Evolutionary conservation across 2,797 vertebrate species (phyloP).

Genomic region (Argyrosomus regius): DNA sequence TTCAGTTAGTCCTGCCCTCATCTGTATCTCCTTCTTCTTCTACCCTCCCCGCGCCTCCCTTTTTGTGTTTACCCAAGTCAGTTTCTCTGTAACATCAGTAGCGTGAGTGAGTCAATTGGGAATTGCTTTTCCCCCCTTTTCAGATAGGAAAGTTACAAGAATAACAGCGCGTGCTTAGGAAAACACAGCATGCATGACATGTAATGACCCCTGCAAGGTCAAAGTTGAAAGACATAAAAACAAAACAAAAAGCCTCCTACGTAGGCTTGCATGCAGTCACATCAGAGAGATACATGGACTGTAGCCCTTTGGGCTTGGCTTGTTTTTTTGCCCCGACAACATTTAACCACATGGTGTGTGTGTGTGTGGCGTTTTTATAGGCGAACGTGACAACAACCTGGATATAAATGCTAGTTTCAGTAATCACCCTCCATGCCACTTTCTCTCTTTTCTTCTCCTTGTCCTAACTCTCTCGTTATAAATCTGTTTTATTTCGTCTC

Average conservation of each 20-base stretch:
- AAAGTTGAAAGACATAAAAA: constrained; percentile 54
- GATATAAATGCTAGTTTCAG: constrained; percentile 26
- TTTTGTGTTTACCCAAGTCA: constrained; percentile 28
- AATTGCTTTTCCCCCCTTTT: constrained; percentile 48
- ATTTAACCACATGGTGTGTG: constrained; percentile 38
- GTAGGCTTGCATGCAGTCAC: constrained; percentile 24
- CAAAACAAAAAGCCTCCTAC: constrained; percentile 23
- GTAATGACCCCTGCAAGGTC: constrained; percentile 32
- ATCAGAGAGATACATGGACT: constrained; percentile 33
- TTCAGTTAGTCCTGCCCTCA: neutral
- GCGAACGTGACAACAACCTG: constrained; percentile 26
- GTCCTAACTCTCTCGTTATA: neutral
- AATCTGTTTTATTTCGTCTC: neutral
- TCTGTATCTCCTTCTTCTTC: neutral
- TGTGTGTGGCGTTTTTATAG: constrained; percentile 25
- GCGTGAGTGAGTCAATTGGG: constrained; percentile 30
- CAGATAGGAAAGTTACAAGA: constrained; percentile 52
- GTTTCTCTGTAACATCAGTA: constrained; percentile 40
- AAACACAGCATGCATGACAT: constrained; percentile 46
- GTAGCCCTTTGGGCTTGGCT: constrained; percentile 27
- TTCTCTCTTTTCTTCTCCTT: neutral
- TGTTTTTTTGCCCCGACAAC: constrained; percentile 16
- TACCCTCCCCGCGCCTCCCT: neutral
- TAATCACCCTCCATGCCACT: neutral
- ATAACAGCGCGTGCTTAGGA: constrained; percentile 49